Evolutionary conservation across 2,888 invertebrate species (phyloP), one percentile per base, ranked within the genome.

Genomic region (Nomada ferruginata): DNA sequence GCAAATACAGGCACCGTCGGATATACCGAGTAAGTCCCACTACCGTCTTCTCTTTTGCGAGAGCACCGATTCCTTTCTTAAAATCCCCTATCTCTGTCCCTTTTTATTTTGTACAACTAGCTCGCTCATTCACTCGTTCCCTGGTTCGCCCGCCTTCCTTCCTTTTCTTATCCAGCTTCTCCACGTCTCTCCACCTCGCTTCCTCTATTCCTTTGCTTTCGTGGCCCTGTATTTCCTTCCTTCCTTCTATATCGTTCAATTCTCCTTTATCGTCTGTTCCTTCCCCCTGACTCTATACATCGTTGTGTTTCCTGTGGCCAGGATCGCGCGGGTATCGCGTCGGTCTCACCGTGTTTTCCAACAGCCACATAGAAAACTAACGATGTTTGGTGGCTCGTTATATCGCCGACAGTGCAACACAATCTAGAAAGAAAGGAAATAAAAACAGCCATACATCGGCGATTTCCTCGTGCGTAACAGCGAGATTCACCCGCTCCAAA

Each of bases 1-100:
- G 81, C 86, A 85, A 87, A 87, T 81, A 87, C 79, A 74, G 69
- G 74, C 77, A 75, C 74, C 69, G 76, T 79, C 85, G 77, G 80
- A 78, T 83, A 80, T 81, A 80, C 85, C 80, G 63, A 85, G 83
- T 85, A 87, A 86, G 86, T 86, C 73, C 68, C 63, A 44, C 59
- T 59, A n/a, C 57, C 36, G 64, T 55, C 53, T 74, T 65, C 55
- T 77, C 71, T 78, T 53, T 75, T 72, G 52, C 68, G 61, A 59
- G 50, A 74, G 65, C 72, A 29, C 50, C 72, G 72, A 76, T 73
- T 66, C 76, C 72, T 76, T 76, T 76, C 76, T 80, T 71, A 72
- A 75, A 75, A 75, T 70, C 53, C 13, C 66, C 53, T 52, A 61
- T 63, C 47, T 47, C 61, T 59, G 36, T 71, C 23, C 47, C 52